phyloP scores from a whole-genome alignment of 2,888 invertebrate genomes.

The Tenodera sinensis region DNA sequence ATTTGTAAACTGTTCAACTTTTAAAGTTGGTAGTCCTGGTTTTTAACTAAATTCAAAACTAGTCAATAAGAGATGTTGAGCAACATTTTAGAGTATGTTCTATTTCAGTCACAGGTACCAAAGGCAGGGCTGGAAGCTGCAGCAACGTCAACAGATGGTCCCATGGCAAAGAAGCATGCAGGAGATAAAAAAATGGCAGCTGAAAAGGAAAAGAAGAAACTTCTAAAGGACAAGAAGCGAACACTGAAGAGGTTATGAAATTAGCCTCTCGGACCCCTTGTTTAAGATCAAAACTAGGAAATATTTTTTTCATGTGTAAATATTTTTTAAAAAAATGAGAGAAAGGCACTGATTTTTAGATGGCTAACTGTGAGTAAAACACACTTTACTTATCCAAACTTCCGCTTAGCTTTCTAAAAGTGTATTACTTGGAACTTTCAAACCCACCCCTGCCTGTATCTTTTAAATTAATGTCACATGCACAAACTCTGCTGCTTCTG shows the following conservation, averaged over 20 bases:
- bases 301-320: slow-evolving; percentile 19
- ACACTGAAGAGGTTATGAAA: slow-evolving; percentile 81
- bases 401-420: background rate
- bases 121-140: slow-evolving; percentile 47
- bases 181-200: slow-evolving; percentile 70
- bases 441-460: background rate
- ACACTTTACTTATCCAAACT: background rate
- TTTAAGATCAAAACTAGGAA: slow-evolving; percentile 5
- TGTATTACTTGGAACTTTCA: background rate
- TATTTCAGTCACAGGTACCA: slow-evolving; percentile 31
- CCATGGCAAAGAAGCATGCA: slow-evolving; percentile 82
- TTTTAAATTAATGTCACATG: background rate
- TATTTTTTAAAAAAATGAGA: slow-evolving; percentile 10
- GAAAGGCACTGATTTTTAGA: slow-evolving; percentile 23
- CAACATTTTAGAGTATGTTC: background rate
- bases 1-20: background rate
- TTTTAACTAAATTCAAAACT: no score
- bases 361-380: background rate
- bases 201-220: slow-evolving; percentile 70
- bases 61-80: no score
- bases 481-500: background rate
- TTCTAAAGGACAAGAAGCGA: slow-evolving; percentile 79
- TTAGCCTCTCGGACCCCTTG: background rate
- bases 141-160: slow-evolving; percentile 57
- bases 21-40: no score